Percentiles rank a stretch among this genome's conserved stretches.
Conservation (phyloP, 2,888 invertebrate species). For the Andrena dorsata region DNA sequence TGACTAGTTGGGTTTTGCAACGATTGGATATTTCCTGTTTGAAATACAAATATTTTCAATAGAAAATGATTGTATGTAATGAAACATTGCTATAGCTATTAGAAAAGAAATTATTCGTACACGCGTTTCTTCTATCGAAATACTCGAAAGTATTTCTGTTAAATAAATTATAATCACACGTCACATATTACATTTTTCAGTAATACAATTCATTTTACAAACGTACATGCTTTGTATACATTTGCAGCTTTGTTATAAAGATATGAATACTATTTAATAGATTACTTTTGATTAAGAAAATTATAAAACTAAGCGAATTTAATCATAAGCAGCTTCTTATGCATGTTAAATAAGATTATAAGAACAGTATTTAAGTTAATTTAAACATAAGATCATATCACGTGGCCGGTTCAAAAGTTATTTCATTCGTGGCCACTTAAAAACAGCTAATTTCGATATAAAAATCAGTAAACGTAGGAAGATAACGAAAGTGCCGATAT, state of each 20-base stretch:
- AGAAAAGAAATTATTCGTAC: constrained; percentile 32
- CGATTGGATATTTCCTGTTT: constrained; percentile 30
- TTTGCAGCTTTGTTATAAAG: not conserved
- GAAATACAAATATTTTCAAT: constrained; percentile 30
- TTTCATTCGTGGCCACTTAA: not conserved
- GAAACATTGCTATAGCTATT: constrained; percentile 26
- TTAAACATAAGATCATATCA: constrained; percentile 16
- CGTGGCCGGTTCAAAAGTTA: constrained; percentile 2
- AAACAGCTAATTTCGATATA: constrained; percentile 17
- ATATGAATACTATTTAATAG: constrained; percentile 16
- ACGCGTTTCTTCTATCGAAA: not conserved
- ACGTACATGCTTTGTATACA: constrained; percentile 15
- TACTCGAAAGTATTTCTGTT: constrained; percentile 17
- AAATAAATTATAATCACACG: constrained; percentile 28
- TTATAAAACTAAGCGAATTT: constrained; percentile 10
- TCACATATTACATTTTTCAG: constrained; percentile 8
- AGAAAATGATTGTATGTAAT: constrained; percentile 28
- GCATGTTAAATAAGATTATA: constrained; percentile 17
- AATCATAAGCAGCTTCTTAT: not conserved
- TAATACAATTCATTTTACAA: constrained; percentile 27
- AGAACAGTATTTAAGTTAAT: constrained; percentile 8
- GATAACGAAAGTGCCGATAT: constrained; percentile 4
- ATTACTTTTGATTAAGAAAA: constrained; percentile 24
- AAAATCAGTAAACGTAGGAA: constrained; percentile 19
- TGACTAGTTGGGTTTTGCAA: constrained; percentile 55